Evolutionary conservation across 2,113 vertebrate species (phyloP).

Genomic region (crab-eating macaque (Macaca fascicularis)): DNA sequence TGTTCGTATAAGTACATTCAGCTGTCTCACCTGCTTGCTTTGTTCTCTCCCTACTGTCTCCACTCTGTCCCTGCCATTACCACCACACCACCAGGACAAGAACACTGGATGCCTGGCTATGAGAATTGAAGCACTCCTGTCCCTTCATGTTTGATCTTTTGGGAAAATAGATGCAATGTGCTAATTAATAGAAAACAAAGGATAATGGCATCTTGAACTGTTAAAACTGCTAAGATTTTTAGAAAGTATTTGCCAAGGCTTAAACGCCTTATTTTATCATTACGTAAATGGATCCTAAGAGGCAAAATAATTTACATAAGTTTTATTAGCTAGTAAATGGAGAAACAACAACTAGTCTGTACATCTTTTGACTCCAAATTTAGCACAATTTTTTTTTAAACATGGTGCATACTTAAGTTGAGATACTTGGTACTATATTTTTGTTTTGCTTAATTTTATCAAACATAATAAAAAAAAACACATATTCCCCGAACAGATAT

Average conservation of each 20-base stretch:
- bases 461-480: background rate
- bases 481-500: background rate
- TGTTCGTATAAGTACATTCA: background rate
- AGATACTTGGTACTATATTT: background rate
- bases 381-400: background rate
- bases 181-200: background rate
- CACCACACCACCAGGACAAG: background rate
- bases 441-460: slow-evolving; percentile 49
- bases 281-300: background rate
- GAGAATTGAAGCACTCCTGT: background rate
- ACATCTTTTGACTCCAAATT: background rate
- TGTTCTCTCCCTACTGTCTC: background rate
- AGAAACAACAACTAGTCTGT: background rate
- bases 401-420: background rate
- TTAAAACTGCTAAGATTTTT: background rate
- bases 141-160: background rate
- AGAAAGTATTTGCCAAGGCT: background rate
- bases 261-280: background rate
- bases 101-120: background rate
- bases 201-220: background rate
- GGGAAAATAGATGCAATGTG: background rate
- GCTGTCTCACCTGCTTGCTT: background rate
- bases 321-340: background rate
- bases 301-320: background rate
- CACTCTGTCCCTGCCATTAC: background rate